These are phyloP conservation scores for Ictidomys tridecemlineatus DNA, from an alignment of 2,113 vertebrate genomes.

Conservation along the genomic window DNA sequence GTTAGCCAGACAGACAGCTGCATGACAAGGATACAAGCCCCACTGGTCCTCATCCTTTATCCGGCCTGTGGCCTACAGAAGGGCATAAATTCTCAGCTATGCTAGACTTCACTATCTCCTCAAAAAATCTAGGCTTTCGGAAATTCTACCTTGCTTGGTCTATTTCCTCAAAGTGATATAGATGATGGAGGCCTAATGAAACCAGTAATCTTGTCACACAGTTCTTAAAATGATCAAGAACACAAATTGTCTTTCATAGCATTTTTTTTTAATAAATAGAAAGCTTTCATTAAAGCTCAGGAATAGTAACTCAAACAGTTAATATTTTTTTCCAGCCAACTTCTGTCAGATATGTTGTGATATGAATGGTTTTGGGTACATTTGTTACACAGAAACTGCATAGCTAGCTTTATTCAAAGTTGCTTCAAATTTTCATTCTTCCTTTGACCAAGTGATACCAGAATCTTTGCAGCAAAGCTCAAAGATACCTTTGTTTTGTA, in stretches of 20 bases:
- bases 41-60: conserved; percentile 90
- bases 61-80: conserved; percentile 91
- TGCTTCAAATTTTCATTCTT: conserved; percentile 92
- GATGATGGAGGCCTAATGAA: conserved; percentile 94
- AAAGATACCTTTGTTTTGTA: conserved; percentile 93
- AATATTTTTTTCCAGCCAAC: conserved; percentile 95
- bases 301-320: conserved; percentile 93
- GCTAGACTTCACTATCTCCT: conserved; percentile 94
- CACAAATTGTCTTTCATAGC: conserved; percentile 93
- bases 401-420: conserved; percentile 93
- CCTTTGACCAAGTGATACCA: conserved; percentile 92
- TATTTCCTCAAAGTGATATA: conserved; percentile 94
- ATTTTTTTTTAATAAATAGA: conserved; percentile 93
- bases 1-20: conserved; percentile 93
- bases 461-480: conserved; percentile 94
- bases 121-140: conserved; percentile 92
- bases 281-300: conserved; percentile 92
- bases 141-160: conserved; percentile 92
- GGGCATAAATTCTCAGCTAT: conserved; percentile 92
- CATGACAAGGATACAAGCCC: conserved; percentile 92
- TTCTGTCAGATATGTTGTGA: conserved; percentile 93
- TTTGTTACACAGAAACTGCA: conserved; percentile 93
- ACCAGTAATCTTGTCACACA: conserved; percentile 92
- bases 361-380: conserved; percentile 94
- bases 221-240: conserved; percentile 94